Evolutionary conservation across 1,140 invertebrate genomes (phyloP).

Genomic region (Neotoxoptera formosana): DNA sequence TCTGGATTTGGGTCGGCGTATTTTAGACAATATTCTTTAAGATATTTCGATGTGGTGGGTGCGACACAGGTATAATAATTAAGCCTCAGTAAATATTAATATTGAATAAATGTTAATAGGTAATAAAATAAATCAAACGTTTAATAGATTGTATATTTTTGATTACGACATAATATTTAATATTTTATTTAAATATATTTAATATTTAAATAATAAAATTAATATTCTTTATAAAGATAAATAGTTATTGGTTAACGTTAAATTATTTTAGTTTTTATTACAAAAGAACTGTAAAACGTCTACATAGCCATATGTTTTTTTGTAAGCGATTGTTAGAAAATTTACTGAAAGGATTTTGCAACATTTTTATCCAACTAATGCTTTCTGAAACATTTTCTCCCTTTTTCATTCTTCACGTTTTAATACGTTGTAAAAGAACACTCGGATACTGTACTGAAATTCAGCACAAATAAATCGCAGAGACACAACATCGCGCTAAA

Average conservation of each 20-base stretch:
- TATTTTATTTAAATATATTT: too few relatives aligned
- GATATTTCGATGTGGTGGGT: not conserved
- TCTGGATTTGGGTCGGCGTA: not conserved
- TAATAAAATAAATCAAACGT: not conserved
- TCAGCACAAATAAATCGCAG: not conserved
- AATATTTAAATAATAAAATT: too few relatives aligned
- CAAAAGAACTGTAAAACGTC: not conserved
- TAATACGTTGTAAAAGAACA: constrained; percentile 12
- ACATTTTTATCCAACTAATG: not conserved
- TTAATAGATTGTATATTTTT: not conserved
- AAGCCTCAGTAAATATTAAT: not conserved
- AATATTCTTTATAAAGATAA: not conserved
- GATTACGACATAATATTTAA: not conserved
- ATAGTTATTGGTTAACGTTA: not conserved
- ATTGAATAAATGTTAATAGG: not conserved
- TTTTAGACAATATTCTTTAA: not conserved
- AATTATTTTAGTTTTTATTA: not conserved
- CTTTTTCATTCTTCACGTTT: constrained; percentile 10
- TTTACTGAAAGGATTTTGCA: not conserved
- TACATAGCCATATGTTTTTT: not conserved
- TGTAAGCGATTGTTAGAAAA: not conserved
- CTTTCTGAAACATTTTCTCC: not conserved
- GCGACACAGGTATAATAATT: not conserved
- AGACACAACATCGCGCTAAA: not conserved
- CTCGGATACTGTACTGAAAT: not conserved